Conservation (phyloP, 2,888 invertebrate species). For the Dasypolia templi region DNA sequence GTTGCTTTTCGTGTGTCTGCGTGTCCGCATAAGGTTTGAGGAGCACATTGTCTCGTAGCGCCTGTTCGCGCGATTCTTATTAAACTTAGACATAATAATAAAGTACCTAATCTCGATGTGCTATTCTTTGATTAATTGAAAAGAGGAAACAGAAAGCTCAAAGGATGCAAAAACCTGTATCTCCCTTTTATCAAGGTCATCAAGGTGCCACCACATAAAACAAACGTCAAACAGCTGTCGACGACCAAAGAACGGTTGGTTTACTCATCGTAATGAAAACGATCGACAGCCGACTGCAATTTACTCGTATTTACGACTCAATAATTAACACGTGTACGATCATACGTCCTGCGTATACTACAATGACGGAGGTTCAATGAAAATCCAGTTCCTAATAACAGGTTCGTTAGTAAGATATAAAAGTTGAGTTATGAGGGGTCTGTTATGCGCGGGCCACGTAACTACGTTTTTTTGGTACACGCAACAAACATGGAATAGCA, state of each 20-base stretch:
- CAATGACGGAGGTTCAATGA: conserved; percentile 6
- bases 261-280: conserved; percentile 43
- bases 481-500: too few relatives aligned
- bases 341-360: conserved; percentile 9
- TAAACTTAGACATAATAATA: too few relatives aligned
- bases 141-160: not conserved
- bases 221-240: conserved; percentile 16
- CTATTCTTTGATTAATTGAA: too few relatives aligned
- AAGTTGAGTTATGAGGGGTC: not conserved
- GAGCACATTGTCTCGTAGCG: too few relatives aligned
- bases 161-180: not conserved
- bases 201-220: conserved; percentile 25
- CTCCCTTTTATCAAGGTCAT: not conserved
- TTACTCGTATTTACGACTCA: conserved; percentile 56
- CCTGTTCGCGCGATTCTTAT: too few relatives aligned
- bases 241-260: not conserved
- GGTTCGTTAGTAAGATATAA: conserved; percentile 8
- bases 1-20: too few relatives aligned
- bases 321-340: conserved; percentile 43
- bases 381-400: conserved; percentile 23
- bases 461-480: too few relatives aligned
- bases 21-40: too few relatives aligned
- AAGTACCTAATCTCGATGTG: not conserved
- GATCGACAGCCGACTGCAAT: conserved; percentile 35
- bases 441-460: too few relatives aligned